Evolutionary conservation across 2,113 vertebrate genomes (phyloP).

Genomic region (Dermatemys mawii): DNA sequence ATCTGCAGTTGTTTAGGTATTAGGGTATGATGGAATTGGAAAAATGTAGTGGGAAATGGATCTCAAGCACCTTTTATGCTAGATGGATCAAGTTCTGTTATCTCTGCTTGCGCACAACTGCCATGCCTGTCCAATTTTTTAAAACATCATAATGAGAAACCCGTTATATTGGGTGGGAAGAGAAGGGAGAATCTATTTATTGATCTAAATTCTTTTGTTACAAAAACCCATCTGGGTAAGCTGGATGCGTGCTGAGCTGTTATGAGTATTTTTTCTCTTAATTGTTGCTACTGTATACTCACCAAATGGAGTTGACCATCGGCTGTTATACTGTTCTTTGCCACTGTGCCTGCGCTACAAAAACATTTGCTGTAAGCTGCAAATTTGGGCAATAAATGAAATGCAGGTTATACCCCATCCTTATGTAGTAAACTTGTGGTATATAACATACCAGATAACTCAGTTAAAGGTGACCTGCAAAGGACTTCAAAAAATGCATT

Average conservation of each 20-base stretch:
- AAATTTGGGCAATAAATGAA: conserved; percentile 79
- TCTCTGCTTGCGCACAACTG: conserved; percentile 69
- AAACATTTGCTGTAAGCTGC: conserved; percentile 81
- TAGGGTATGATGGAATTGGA: conserved; percentile 6
- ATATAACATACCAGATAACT: conserved; percentile 6
- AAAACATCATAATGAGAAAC: conserved; percentile 41
- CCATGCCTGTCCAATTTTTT: conserved; percentile 43
- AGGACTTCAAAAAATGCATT: neutral
- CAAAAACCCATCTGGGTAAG: conserved; percentile 62
- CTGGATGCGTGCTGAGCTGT: conserved; percentile 69
- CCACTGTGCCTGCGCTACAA: conserved; percentile 94
- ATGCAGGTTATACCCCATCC: conserved; percentile 41
- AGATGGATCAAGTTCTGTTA: conserved; percentile 38
- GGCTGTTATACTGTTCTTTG: conserved; percentile 89
- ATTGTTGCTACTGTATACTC: conserved; percentile 81
- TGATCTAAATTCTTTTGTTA: conserved; percentile 68
- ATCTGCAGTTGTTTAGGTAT: conserved; percentile 38
- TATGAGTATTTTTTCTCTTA: conserved; percentile 68
- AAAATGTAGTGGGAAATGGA: conserved; percentile 40
- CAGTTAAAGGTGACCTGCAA: conserved; percentile 54
- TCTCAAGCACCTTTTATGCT: conserved; percentile 44
- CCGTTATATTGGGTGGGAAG: conserved; percentile 45
- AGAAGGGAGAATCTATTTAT: conserved; percentile 59
- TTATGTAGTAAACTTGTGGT: neutral
- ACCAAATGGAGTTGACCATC: conserved; percentile 82